Evolutionary conservation across 2,888 invertebrate genomes (phyloP).

Genomic region (Rhagium mordax): DNA sequence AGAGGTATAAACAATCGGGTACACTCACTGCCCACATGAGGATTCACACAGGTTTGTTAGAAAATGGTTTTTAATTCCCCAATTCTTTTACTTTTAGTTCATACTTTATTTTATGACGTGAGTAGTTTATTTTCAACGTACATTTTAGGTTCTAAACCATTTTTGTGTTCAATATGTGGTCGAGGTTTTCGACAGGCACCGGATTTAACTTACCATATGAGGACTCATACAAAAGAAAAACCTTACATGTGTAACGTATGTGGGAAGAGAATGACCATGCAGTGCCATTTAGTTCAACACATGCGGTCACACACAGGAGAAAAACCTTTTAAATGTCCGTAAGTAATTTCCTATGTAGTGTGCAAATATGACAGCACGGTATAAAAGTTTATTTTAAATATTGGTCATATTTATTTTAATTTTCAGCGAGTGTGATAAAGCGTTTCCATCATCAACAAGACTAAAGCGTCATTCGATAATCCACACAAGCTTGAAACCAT

Average conservation of each 20-base stretch:
- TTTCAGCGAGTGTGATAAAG: conserved; percentile 45
- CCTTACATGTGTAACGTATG: conserved; percentile 66
- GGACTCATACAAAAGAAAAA: conserved; percentile 65
- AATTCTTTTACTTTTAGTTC: too few species aligned
- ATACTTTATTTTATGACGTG: too few species aligned
- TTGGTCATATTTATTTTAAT: neutral
- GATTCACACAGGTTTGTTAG: conserved; percentile 19
- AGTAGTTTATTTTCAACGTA: neutral
- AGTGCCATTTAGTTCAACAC: conserved; percentile 62
- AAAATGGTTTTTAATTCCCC: too few species aligned
- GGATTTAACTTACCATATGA: conserved; percentile 65
- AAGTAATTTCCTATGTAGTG: conserved; percentile 43
- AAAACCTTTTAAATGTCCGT: conserved; percentile 59
- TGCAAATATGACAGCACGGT: too few species aligned
- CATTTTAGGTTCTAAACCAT: conserved; percentile 46
- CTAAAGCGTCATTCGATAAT: conserved; percentile 43
- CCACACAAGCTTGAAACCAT: conserved; percentile 43
- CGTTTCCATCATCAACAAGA: conserved; percentile 44
- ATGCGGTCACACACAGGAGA: conserved; percentile 57
- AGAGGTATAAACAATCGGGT: conserved; percentile 57
- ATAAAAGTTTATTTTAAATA: too few species aligned
- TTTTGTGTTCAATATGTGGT: conserved; percentile 54
- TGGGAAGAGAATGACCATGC: conserved; percentile 65
- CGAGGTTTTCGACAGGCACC: conserved; percentile 58
- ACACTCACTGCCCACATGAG: conserved; percentile 25